Percentiles rank a stretch among this genome's conserved stretches.
phyloP scores from a whole-genome alignment of 2,888 invertebrate genomes.

The Pseudococcus longispinus region DNA sequence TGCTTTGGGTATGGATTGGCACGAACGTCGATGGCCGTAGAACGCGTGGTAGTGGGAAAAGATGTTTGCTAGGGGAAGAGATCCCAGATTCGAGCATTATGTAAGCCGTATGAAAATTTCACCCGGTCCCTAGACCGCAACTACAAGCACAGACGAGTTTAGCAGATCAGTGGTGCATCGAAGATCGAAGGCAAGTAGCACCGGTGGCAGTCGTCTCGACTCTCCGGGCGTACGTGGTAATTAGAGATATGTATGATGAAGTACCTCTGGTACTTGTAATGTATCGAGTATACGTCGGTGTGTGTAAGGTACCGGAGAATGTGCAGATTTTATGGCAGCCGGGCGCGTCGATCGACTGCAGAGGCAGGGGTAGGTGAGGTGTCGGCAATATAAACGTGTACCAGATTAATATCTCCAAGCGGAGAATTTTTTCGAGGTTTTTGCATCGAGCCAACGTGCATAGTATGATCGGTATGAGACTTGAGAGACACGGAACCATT shows the following conservation, averaged over 20 bases:
- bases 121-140: background rate
- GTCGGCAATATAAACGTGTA: background rate
- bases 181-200: background rate
- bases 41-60: background rate
- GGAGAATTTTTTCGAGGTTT: background rate
- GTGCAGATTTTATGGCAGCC: background rate
- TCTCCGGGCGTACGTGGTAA: background rate
- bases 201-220: background rate
- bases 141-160: too few relatives aligned
- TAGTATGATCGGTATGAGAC: constrained; percentile 24
- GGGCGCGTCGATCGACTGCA: background rate
- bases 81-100: too few relatives aligned
- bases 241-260: background rate
- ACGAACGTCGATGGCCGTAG: background rate
- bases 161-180: background rate
- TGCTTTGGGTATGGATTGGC: too few relatives aligned
- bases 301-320: background rate
- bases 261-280: background rate
- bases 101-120: background rate
- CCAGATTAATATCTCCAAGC: background rate
- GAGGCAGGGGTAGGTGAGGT: background rate
- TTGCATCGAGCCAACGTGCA: background rate
- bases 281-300: too few relatives aligned
- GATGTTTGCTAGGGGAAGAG: background rate
- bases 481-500: background rate